Evolutionary conservation across 2,797 vertebrate genomes (phyloP).

Genomic region (Adelosebastes latens): DNA sequence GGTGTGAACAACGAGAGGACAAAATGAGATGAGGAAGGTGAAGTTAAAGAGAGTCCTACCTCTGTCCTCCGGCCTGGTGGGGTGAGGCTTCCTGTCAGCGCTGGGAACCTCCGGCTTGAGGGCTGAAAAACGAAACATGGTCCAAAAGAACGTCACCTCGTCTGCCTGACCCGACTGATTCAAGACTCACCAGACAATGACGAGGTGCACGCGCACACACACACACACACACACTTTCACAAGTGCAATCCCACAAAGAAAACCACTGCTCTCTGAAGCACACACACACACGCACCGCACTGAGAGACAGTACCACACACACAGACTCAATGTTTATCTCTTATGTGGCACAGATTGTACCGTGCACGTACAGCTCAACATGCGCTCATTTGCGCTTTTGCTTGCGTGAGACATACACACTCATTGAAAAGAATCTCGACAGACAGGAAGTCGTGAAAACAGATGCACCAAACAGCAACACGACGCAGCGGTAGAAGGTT

Average conservation of each 20-base stretch:
- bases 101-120: constrained; percentile 87
- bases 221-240: neutral
- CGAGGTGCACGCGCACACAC: neutral
- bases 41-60: constrained; percentile 75
- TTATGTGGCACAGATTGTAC: neutral
- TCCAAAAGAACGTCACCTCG: constrained; percentile 13
- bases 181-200: neutral
- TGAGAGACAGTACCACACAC: neutral
- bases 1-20: too few relatives aligned
- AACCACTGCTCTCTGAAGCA: neutral
- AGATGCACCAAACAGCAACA: neutral
- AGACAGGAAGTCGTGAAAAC: constrained; percentile 20
- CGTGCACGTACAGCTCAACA: neutral
- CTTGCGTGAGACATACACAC: neutral
- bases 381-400: neutral
- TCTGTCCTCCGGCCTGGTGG: constrained; percentile 87
- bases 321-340: neutral
- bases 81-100: constrained; percentile 86
- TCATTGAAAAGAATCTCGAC: neutral
- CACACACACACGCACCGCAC: neutral
- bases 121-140: constrained; percentile 83
- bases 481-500: neutral
- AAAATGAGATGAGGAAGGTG: too few relatives aligned
- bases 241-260: neutral
- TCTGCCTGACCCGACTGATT: neutral